Base-by-base conservation (phyloP, 2,888 invertebrate species). In the Caenorhabditis zanzibari region DNA sequence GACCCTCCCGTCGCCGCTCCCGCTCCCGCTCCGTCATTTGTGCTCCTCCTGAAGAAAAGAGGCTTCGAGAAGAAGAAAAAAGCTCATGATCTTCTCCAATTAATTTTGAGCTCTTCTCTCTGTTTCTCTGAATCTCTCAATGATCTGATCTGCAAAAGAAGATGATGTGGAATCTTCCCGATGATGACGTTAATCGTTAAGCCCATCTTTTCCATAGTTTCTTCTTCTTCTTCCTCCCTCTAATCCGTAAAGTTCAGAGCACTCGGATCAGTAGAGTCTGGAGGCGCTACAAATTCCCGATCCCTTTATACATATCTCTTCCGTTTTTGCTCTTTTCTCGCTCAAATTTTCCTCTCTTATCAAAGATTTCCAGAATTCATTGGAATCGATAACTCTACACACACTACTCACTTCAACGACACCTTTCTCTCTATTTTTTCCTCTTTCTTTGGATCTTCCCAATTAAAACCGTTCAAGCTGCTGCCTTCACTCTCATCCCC, bases 401-500 rank as follows among this genome's bases (percentile, higher is more conserved):
- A 52, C 28, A 49, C 28, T 66, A 69, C 41, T 56, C 69, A 54
- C 69, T 32, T 69, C 54, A 64, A 74, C 32, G 41, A 19, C 22
- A n/a, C 38, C 54, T 16, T 24, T 52, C 32, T 47, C 19, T 26
- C 19, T 47, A 32, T 9, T 22, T 52, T 58, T 44, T 28, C 38
- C 41, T 24, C 26, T 35, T 52, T n/a, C n/a, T n/a, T 52, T 52
- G n/a, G 19, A 2, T 14, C 14, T 9, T 12, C 14, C 16, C 9
- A 22, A 35, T 44, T 2, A 26, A 58, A 58, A 58, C 76, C 26
- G 68, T 59, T 76, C 79, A 79, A 71, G 58, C 79, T 79, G 79
- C 71, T 63, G 71, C 79, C 79, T 59, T 72, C 59, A 41, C 63
- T 71, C 22, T 69, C 77, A n/a, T n/a, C 69, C 41, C 49, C 68